These are phyloP conservation scores for Ailuropoda melanoleuca DNA, from an alignment of 2,113 vertebrate genomes.

Conservation along the genomic window DNA sequence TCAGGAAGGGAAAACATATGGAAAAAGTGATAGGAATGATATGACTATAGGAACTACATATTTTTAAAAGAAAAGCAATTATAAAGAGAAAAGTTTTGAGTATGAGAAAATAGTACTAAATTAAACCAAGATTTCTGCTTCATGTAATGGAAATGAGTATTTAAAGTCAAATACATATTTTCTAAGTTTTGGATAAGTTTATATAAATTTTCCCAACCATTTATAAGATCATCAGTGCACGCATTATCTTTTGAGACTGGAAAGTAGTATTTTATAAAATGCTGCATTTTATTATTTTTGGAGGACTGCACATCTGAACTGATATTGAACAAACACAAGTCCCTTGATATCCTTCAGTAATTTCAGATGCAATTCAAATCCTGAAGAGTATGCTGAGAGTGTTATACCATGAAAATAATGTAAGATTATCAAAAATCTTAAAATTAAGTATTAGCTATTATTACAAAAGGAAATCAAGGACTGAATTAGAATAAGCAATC, in stretches of 20 bases:
- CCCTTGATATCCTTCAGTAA: not conserved
- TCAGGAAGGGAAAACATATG: not conserved
- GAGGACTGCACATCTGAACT: not conserved
- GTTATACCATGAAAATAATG: not conserved
- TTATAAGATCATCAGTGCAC: not conserved
- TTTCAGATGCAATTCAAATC: not conserved
- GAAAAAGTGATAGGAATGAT: not conserved
- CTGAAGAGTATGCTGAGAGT: not conserved
- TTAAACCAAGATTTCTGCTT: slow-evolving; percentile 1
- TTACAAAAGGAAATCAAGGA: not conserved
- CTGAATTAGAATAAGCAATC: not conserved
- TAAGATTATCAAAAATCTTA: not conserved
- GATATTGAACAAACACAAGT: not conserved
- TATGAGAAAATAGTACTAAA: not conserved
- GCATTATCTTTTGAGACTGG: not conserved
- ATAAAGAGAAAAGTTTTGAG: not conserved
- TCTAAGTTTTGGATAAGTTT: slow-evolving; percentile 1
- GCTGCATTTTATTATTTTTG: slow-evolving; percentile 20
- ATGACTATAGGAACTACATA: not conserved
- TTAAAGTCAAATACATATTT: slow-evolving; percentile 11
- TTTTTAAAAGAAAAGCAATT: not conserved
- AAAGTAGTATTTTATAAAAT: slow-evolving; percentile 45
- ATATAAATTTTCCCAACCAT: not conserved
- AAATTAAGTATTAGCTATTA: not conserved
- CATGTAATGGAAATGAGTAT: not conserved